Evolutionary conservation across 2,797 vertebrate species (phyloP), one percentile per base, ranked within the genome.

Genomic region (Tragopan temminckii): DNA sequence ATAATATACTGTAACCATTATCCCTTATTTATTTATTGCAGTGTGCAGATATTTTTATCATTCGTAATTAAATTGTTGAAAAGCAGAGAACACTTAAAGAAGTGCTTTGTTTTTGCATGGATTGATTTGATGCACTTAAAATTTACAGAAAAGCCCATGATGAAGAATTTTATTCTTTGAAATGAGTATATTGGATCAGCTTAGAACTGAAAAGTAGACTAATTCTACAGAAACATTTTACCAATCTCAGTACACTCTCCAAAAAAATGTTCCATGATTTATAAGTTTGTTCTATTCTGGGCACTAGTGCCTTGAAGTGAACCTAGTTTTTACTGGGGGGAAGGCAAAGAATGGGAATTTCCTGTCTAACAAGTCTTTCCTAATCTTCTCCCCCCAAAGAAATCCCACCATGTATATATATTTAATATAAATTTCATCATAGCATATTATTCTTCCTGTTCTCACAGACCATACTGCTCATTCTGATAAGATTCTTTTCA

Each of bases 1-100:
- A 35, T 90, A 72, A 68, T 88, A 43, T 48, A 53, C 43, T 46
- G 29, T 89, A 93, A 70, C 53, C 13, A 20, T 94, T 58, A 70
- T 78, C 75, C 24, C 40, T 93, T 85, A 58, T 89, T 94, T 88
- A 85, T 89, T 92, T 91, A 81, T 88, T 88, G 20, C 38, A 70
- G 3, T 42, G 19, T 62, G 17, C 27, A 88, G 52, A 83, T 90
- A 88, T 67, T 91, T 93, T 94, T 81, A 81, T 84, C 31, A 29
- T 35, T 85, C 33, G 52, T 50, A 85, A 88, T 84, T 88, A 55
- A 81, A 24, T 70, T 12, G 59, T n/a, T 42, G 8, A 84, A 53
- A 78, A 79, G 2, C 45, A 83, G 9, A 61, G 10, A 55, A 42
- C 24, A 42, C n/a, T 75, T 87, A n/a, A 33, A 63, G 9, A 38